Evolutionary conservation across 64 coral and sea anemone species (phyloP), one percentile per base, ranked within the genome.

Genomic region (Montipora foliosa): DNA sequence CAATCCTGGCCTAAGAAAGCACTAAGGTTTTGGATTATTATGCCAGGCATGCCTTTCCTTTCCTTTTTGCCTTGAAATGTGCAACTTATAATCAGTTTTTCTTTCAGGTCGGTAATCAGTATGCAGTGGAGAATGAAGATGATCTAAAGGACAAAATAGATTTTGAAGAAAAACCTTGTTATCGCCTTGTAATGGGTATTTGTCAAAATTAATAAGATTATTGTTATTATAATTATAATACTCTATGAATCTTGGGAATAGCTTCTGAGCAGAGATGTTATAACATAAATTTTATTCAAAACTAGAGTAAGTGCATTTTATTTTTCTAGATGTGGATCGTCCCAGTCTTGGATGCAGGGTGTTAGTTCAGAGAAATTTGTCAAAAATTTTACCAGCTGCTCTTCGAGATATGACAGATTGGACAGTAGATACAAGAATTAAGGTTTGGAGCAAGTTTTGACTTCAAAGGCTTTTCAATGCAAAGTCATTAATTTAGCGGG

Each of bases 81-180:
- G 37, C 37, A 37, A 37, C 37, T 37, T 37, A 37, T 37, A 37
- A 37, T 37, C 37, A 37, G 1, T 8, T 57, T 15, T 14, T 78
- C 37, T 73, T 82, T 19, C 67, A 99, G 98, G 98, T 99, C 92
- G 98, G 98, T 80, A 79, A 96, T 24, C 88, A 90, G 64, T 99
- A 92, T 92, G 90, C 88, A 52, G 87, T 82, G 75, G 98, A 99
- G 84, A 99, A 99, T 90, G 95, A 99, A 90, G 93, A 96, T 78
- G 98, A 99, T 66, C 74, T 99, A 62, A 99, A 99, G 80, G 95
- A 99, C 79, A 99, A 96, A 94, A 91, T 94, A 47, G 88, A 99
- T 75, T 99, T 95, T 99, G 95, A 95, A 21, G 45, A 78, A 55
- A 77, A 45, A 44, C 8, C 53, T 82, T 44, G 61, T 78, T 95